Evolutionary conservation across 92 coral and sea anemone species (phyloP).

Genomic region (Phymanthus crucifer): DNA sequence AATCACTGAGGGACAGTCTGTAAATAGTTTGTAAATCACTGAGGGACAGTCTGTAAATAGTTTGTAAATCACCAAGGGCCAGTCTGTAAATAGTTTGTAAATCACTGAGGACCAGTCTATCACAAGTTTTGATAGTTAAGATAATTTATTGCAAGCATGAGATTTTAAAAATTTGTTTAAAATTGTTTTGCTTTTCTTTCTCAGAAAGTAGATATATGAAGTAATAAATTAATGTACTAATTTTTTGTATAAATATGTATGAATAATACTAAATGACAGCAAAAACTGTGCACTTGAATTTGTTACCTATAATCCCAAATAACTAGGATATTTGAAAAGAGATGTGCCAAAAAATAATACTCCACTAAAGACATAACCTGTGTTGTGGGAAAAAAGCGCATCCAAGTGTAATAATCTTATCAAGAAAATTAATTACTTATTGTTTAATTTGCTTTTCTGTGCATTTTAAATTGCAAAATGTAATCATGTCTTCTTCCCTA

Average conservation of each 20-base stretch:
- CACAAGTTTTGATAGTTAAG: neutral
- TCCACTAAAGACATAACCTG: neutral
- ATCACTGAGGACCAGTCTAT: neutral
- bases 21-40: too few species aligned
- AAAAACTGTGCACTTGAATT: neutral
- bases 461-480: neutral
- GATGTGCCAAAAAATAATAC: neutral
- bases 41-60: too few species aligned
- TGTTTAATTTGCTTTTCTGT: neutral
- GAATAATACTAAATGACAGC: neutral
- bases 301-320: neutral
- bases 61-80: neutral
- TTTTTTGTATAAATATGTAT: neutral
- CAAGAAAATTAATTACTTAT: neutral
- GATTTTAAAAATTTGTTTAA: neutral
- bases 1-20: too few species aligned
- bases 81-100: neutral
- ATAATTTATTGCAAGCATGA: neutral
- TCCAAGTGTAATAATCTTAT: neutral
- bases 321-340: neutral
- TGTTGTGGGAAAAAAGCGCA: neutral
- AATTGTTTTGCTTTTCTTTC: neutral
- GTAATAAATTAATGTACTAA: neutral
- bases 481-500: neutral
- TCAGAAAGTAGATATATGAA: conserved; percentile 1